Base-by-base conservation (phyloP, 1,140 invertebrate species). In the Triops cancriformis region DNA sequence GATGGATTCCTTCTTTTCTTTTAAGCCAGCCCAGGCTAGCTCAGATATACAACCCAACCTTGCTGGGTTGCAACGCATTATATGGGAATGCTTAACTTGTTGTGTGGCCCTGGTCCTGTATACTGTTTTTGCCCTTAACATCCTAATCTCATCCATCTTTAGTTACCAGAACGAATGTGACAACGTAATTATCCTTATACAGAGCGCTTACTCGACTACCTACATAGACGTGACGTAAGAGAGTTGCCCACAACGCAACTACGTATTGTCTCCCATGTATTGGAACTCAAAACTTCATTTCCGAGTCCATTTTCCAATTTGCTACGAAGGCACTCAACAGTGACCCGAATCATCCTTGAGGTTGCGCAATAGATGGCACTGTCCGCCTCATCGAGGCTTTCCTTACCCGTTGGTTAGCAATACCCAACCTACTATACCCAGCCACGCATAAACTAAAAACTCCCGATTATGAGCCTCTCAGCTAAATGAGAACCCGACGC, bases 131-230 rank as follows among this genome's bases (percentile, higher is more conserved):
- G 23, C 51, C n/a, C 7, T 64, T 64, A 64, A 64, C 51, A 64
- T 64, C 51, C 51, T 23, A 64, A 64, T 64, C 51, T 64, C 51
- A 64, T 64, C 51, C 51, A 64, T 64, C 51, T 64, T 64, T 64
- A 23, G 51, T 64, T n/a, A 64, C 51, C 51, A 64, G 51, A 64
- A 64, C 51, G 51, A 64, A 64, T 64, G 51, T 23, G 51, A 64
- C 51, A 64, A 64, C 23, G 51, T 64, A 64, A 64, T 64, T 64
- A 64, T 64, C 23, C 10, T 64, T 64, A 64, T 3, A 64, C 0
- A 23, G 45, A 14, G 14, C 45, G 45, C 14, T 23, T 23, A 64
- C n/a, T 23, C 51, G 18, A 64, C 14, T 64, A 64, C 51, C 51
- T 64, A 64, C 51, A 9, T 18, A 23, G 10, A 1, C 2, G 14